Conservation (phyloP, 2,113 vertebrate species). For the Andinoacara biseriatus region DNA sequence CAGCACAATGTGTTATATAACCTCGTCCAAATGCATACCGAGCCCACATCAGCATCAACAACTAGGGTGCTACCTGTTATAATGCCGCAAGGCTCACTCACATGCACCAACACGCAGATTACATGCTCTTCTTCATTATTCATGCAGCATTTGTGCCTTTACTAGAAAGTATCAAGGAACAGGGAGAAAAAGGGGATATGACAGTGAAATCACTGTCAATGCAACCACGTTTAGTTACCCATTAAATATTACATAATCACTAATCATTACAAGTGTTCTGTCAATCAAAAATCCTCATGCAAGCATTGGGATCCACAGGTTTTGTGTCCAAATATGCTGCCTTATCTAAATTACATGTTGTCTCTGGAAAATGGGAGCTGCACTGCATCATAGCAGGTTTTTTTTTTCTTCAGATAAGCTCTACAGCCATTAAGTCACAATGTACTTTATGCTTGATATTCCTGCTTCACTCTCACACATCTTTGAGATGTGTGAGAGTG, state of each 20-base stretch:
- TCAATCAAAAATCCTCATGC: not conserved
- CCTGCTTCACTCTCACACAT: too few relatives aligned
- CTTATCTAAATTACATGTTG: not conserved
- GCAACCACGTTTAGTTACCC: not conserved
- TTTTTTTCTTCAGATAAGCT: accelerated
- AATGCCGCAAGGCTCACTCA: conserved; percentile 25
- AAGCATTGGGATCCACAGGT: not conserved
- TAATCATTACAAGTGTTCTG: not conserved
- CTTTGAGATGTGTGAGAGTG: too few relatives aligned
- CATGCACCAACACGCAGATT: conserved; percentile 31
- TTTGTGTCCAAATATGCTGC: not conserved
- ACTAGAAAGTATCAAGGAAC: conserved; percentile 34
- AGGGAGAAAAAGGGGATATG: not conserved
- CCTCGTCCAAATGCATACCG: conserved; percentile 49
- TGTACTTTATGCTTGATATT: too few relatives aligned
- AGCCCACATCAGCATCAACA: conserved; percentile 59
- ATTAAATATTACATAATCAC: not conserved
- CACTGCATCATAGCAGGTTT: not conserved
- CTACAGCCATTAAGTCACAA: too few relatives aligned
- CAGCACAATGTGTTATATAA: conserved; percentile 73
- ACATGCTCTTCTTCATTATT: conserved; percentile 52
- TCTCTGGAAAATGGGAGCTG: not conserved
- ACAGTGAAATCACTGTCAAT: not conserved
- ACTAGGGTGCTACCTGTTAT: conserved; percentile 60
- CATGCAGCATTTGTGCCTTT: conserved; percentile 48